Base-by-base conservation (phyloP, 2,113 vertebrate genomes). In the Caranx melampygus region DNA sequence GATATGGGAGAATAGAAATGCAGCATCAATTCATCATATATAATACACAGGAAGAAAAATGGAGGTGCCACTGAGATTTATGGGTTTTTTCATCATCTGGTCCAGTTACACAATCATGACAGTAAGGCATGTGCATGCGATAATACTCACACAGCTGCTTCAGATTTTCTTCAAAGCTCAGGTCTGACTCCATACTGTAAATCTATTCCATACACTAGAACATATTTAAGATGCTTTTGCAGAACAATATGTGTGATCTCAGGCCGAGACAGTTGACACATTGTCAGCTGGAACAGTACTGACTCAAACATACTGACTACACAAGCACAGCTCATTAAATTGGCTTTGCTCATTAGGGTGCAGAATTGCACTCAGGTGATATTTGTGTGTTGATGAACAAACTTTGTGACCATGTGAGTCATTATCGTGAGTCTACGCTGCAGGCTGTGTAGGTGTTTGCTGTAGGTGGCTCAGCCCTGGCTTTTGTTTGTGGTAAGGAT, bases 101-200 rank as follows among this genome's bases (percentile, higher is more conserved):
- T 65, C 70, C 12, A 33, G 84, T 88, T 89, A 83, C 54, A 67
- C 72, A 91, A 88, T 83, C 65, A 37, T 82, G 66, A 66, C 87
- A 61, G 51, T 26, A 76, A 86, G 81, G 88, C 64, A 77, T 86
- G 80, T 72, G 62, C 35, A 12, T 49, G 69, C 44, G 72, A 71
- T 81, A 86, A 76, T 81, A 55, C 71, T 76, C 49, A 68, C 52
- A 73, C 89, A 91, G 80, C 90, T 93, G 92, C 77, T 90, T 87
- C 70, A 78, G 44, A 86, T 93, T 91, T 51, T 78, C 70, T 83
- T 90, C 73, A 86, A 86, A 89, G 77, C 76, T 70, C n/a, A 64
- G n/a, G 64, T 70, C 57, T 11, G 44, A 52, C 52, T 44, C 6
- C 45, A 16, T 15, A 31, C 12, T 54, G 21, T 59, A 37, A 72